Evolutionary conservation across 2,113 vertebrate species (phyloP).

Genomic region (Antigone vipio): DNA sequence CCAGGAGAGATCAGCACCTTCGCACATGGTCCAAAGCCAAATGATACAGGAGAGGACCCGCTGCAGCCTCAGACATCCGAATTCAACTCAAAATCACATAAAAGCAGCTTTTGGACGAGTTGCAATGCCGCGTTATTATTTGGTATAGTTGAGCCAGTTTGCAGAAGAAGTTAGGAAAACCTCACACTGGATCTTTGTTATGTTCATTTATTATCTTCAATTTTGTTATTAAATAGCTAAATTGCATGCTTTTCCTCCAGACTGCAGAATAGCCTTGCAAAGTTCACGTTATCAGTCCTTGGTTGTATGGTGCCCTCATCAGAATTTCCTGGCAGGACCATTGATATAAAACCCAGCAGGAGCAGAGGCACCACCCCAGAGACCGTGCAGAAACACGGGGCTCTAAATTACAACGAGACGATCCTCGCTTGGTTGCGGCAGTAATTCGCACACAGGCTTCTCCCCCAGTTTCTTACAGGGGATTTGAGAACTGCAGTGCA

Average conservation of each 20-base stretch:
- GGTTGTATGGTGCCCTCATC: background rate
- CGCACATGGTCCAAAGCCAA: accelerated
- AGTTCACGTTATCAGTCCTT: accelerated
- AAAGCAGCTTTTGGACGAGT: background rate
- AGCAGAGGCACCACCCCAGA: background rate
- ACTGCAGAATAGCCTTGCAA: background rate
- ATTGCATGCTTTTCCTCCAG: background rate
- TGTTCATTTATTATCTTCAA: too few relatives aligned
- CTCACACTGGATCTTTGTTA: background rate
- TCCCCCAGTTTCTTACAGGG: background rate
- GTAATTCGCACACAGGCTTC: background rate
- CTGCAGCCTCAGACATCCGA: accelerated
- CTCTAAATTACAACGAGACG: accelerated
- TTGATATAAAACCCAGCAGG: background rate
- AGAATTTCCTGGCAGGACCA: background rate
- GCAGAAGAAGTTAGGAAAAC: background rate
- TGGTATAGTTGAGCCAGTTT: background rate
- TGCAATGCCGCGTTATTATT: accelerated
- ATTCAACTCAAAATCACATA: accelerated
- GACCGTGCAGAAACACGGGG: accelerated
- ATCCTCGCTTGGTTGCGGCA: background rate
- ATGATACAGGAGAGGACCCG: accelerated
- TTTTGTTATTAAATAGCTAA: background rate
- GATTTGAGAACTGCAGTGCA: background rate
- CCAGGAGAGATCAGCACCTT: accelerated